These are phyloP conservation scores for Megaceryle maxima DNA, from an alignment of 2,113 vertebrate genomes.

Conservation along the genomic window DNA sequence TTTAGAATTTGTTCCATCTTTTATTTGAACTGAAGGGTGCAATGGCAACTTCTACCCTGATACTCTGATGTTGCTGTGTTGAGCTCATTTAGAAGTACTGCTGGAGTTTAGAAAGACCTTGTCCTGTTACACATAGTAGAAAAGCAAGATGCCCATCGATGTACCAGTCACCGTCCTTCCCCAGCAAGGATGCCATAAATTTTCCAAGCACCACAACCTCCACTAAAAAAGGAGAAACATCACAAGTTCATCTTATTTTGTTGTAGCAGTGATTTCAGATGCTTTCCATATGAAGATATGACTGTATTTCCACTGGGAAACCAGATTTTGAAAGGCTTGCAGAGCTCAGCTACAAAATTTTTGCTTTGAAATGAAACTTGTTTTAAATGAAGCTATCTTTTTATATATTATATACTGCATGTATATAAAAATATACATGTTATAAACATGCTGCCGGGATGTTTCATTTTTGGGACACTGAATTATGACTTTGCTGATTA, in stretches of 20 bases:
- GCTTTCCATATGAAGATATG: neutral
- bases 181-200: neutral
- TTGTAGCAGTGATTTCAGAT: neutral
- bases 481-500: neutral
- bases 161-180: neutral
- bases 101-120: neutral
- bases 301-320: neutral
- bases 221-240: neutral
- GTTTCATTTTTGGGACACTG: neutral
- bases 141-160: neutral
- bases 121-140: neutral
- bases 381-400: neutral
- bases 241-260: neutral
- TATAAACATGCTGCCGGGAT: neutral
- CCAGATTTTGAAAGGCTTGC: neutral
- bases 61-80: neutral
- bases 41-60: too few species aligned
- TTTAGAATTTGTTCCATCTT: neutral
- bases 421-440: neutral
- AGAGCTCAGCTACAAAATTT: neutral
- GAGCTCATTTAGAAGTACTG: neutral
- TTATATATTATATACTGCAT: neutral
- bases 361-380: neutral
- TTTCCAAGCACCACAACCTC: neutral
- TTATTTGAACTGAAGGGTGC: neutral